Evolutionary conservation across 1,140 invertebrate species (phyloP), one percentile per base, ranked within the genome.

Genomic region (Diorhabda carinulata): DNA sequence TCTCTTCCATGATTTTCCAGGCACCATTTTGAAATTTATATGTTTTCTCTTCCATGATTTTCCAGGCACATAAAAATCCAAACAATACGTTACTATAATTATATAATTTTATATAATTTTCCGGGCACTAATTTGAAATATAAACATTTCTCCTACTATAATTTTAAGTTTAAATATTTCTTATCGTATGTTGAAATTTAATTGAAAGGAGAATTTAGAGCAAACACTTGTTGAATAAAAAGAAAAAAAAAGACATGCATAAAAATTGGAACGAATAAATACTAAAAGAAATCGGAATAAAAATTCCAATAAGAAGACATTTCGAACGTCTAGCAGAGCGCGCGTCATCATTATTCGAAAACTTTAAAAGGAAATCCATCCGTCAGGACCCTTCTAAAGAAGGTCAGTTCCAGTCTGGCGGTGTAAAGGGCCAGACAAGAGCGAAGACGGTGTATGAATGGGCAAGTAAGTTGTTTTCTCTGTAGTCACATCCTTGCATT

Each of bases 401-500:
- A 67, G 65, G 65, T 67, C 65, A 67, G 65, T 59, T 57, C 44
- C 65, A 60, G 65, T 60, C 65, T 59, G 63, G 45, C 45, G 63
- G 41, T 41, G 52, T 41, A 44, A 64, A 64, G 63, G 63, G 63
- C 63, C 63, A 70, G 63, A 64, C 68, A 10, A 66, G 62, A 47
- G 63, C 52, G 66, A 40, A 65, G 57, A 47, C 63, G 45, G n/a
- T 25, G 25, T 44, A 59, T 58, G 63, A 63, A 70, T 65, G 69
- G 69, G 65, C 59, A 64, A 67, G 65, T 60, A 67, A 44, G 41
- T 65, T 43, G 64, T 43, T 65, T 43, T 42, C 65, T 42, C 65
- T n/a, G 58, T 60, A 8, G 65, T 41, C 65, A 67, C 65, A 67
- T 67, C 60, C 65, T 67, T 67, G 65, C 65, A 67, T 67, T 52